Percentiles rank a stretch among this genome's conserved stretches.
Conservation (phyloP, 2,113 vertebrate species). For the Vidua macroura region DNA sequence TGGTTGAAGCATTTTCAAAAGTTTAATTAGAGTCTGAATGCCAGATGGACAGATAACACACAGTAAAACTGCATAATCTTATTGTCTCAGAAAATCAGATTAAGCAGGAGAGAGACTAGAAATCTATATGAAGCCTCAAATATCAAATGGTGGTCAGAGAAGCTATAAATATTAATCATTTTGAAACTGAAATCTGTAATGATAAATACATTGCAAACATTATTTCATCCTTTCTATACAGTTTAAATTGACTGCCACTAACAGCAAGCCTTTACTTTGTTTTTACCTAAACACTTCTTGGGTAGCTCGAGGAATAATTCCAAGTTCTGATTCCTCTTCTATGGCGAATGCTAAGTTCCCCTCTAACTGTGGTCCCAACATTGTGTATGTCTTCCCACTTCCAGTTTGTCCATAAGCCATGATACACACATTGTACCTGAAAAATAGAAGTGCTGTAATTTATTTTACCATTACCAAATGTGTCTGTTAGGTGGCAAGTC, state of each 20-base stretch:
- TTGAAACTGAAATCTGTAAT: neutral
- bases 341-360: neutral
- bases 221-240: neutral
- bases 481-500: neutral
- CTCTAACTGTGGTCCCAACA: constrained; percentile 76
- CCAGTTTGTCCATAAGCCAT: constrained; percentile 89
- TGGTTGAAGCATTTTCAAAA: neutral
- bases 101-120: neutral
- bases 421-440: constrained; percentile 86
- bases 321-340: constrained; percentile 60
- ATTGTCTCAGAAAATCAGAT: neutral
- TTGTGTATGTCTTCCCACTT: constrained; percentile 87
- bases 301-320: constrained; percentile 81
- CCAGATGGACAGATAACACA: neutral
- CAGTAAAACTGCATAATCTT: neutral
- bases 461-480: neutral
- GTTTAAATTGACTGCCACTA: neutral
- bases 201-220: neutral
- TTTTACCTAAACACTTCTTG: constrained; percentile 82
- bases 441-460: neutral
- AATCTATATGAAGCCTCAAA: neutral
- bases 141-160: neutral
- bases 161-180: neutral
- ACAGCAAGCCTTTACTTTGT: neutral
- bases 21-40: neutral